Percentiles rank a stretch among this genome's conserved stretches.
phyloP scores from a whole-genome alignment of 2,113 vertebrate genomes.

The Chiloscyllium plagiosum region DNA sequence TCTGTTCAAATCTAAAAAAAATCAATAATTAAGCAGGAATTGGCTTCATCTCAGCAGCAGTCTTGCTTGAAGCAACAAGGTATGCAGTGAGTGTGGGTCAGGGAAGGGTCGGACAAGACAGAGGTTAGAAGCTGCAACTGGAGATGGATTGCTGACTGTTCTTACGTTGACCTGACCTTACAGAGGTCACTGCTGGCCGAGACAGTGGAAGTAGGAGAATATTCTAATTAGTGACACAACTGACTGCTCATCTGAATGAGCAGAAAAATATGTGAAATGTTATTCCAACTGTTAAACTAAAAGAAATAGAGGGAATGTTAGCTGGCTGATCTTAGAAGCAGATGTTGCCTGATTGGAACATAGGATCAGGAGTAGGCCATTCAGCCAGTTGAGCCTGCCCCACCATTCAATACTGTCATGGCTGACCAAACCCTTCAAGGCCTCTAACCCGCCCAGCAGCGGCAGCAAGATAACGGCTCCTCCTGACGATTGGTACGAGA shows the following conservation, averaged over 20 bases:
- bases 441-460: no score
- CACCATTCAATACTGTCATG: no score
- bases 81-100: not conserved
- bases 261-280: not conserved
- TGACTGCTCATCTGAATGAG: not conserved
- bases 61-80: not conserved
- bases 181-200: not conserved
- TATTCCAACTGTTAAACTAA: not conserved
- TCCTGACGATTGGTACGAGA: no score
- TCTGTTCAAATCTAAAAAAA: no score
- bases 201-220: not conserved
- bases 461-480: no score
- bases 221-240: not conserved
- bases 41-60: not conserved
- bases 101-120: not conserved
- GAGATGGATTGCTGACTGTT: not conserved
- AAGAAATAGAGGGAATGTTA: not conserved
- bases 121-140: not conserved
- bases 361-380: no score
- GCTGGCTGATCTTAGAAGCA: not conserved
- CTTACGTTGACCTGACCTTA: not conserved
- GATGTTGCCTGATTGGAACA: not conserved
- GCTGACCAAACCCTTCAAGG: no score
- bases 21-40: not conserved
- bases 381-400: no score